These are phyloP conservation scores for Hipparchia sbordonii DNA, from an alignment of 2,888 invertebrate species.

Conservation along the genomic window DNA sequence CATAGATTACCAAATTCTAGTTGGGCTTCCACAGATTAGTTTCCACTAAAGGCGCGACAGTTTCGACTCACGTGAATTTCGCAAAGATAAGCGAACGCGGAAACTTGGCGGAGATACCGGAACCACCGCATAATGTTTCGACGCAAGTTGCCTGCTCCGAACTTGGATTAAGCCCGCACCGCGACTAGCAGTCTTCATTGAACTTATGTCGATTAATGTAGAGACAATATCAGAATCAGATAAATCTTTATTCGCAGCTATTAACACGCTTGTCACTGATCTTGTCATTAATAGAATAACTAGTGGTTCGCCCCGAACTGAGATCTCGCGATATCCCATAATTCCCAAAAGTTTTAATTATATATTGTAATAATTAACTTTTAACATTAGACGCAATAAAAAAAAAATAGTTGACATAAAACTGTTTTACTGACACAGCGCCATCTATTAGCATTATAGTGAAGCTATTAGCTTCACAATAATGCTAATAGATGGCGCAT, in stretches of 20 bases:
- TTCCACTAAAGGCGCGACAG: conserved; percentile 8
- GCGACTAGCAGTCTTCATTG: background rate
- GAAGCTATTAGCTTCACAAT: too few species aligned
- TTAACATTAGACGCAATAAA: too few species aligned
- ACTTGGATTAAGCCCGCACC: conserved; percentile 6
- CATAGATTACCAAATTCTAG: background rate
- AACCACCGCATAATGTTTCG: conserved; percentile 6
- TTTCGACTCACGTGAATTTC: background rate
- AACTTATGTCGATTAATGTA: background rate
- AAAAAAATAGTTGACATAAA: too few species aligned
- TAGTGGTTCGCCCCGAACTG: background rate
- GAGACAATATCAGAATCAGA: background rate
- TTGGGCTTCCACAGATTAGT: background rate
- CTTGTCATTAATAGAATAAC: too few species aligned
- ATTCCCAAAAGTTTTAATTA: too few species aligned
- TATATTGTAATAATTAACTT: too few species aligned
- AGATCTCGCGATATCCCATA: background rate
- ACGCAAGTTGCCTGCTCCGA: background rate
- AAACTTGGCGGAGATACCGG: conserved; percentile 8
- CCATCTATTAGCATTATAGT: too few species aligned
- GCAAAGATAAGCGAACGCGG: conserved; percentile 11
- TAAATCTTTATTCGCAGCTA: too few species aligned
- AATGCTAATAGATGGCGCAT: too few species aligned
- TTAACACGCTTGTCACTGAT: background rate
- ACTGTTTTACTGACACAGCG: too few species aligned